A percentile compares a stretch with the other conserved stretches of the same genome.
phyloP scores from a whole-genome alignment of 2,113 vertebrate species.

The Neoarius graeffei region DNA sequence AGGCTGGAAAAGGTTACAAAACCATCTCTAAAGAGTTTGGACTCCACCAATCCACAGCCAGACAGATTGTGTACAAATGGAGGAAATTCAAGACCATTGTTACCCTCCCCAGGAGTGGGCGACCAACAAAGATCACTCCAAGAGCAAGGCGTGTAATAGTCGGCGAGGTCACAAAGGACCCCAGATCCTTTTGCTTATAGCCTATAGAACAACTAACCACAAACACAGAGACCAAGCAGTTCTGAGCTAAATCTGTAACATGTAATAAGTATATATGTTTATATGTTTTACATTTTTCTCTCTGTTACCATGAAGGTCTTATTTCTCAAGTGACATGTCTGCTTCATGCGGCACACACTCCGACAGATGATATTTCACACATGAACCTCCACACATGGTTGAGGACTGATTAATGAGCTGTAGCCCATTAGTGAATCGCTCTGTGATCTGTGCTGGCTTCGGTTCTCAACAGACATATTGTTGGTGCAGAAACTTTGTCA shows the following conservation, averaged over 20 bases:
- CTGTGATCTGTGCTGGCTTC: constrained; percentile 38
- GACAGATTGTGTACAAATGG: too few relatives aligned
- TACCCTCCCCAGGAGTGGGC: too few relatives aligned
- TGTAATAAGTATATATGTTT: constrained; percentile 16
- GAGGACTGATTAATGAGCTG: constrained; percentile 46
- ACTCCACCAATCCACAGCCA: too few relatives aligned
- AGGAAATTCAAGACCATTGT: too few relatives aligned
- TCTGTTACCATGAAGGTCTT: neutral
- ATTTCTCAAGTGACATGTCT: constrained; percentile 7
- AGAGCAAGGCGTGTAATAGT: too few relatives aligned
- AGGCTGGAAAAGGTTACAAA: too few relatives aligned
- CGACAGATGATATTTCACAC: constrained; percentile 18
- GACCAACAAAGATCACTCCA: too few relatives aligned
- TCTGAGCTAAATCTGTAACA: neutral
- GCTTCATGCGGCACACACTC: constrained; percentile 6
- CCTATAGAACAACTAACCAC: neutral
- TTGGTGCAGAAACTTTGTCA: constrained; percentile 26
- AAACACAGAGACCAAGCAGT: neutral
- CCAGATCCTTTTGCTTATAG: too few relatives aligned
- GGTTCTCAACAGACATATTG: constrained; percentile 18
- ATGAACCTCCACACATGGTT: constrained; percentile 17
- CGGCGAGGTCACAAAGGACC: too few relatives aligned
- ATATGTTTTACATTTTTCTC: neutral
- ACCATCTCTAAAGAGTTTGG: too few relatives aligned
- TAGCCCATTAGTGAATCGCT: constrained; percentile 43